Percentiles rank a stretch among this genome's conserved stretches.
Conservation (phyloP, 1,140 invertebrate species). For the Lutraria rhynchaena region DNA sequence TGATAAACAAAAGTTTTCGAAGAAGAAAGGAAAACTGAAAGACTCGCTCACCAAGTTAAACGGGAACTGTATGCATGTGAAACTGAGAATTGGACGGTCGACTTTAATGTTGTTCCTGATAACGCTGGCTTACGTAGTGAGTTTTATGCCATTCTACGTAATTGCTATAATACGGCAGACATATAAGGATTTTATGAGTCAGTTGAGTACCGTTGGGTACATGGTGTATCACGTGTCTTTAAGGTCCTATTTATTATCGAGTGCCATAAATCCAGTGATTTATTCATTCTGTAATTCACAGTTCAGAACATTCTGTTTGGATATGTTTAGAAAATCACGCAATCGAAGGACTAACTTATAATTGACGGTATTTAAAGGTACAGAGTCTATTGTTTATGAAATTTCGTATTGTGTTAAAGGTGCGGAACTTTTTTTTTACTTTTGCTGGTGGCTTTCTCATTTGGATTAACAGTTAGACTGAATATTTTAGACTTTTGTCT, state of each 20-base stretch:
- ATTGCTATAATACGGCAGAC: slow-evolving; percentile 52
- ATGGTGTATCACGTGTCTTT: slow-evolving; percentile 41
- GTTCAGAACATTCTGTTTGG: slow-evolving; percentile 25
- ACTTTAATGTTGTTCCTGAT: slow-evolving; percentile 56
- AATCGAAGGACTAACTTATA: no score
- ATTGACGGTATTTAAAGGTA: no score
- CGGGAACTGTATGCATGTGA: slow-evolving; percentile 34
- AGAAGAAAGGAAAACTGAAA: slow-evolving; percentile 7
- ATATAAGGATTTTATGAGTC: slow-evolving; percentile 9
- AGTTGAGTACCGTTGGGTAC: slow-evolving; percentile 10
- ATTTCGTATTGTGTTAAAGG: no score
- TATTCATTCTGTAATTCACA: slow-evolving; percentile 59
- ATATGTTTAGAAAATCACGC: slow-evolving; percentile 33
- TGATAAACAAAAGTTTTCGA: neutral
- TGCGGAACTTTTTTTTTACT: no score
- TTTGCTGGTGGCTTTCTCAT: no score
- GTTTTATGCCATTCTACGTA: slow-evolving; percentile 54
- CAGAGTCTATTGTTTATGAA: no score
- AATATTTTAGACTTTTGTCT: no score
- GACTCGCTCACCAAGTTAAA: slow-evolving; percentile 40
- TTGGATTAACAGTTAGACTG: no score
- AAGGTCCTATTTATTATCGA: slow-evolving; percentile 52
- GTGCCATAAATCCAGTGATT: slow-evolving; percentile 57
- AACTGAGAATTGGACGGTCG: slow-evolving; percentile 39
- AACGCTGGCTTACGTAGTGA: slow-evolving; percentile 42